Evolutionary conservation across 2,113 vertebrate genomes (phyloP).

Genomic region (Ranitomeya variabilis): DNA sequence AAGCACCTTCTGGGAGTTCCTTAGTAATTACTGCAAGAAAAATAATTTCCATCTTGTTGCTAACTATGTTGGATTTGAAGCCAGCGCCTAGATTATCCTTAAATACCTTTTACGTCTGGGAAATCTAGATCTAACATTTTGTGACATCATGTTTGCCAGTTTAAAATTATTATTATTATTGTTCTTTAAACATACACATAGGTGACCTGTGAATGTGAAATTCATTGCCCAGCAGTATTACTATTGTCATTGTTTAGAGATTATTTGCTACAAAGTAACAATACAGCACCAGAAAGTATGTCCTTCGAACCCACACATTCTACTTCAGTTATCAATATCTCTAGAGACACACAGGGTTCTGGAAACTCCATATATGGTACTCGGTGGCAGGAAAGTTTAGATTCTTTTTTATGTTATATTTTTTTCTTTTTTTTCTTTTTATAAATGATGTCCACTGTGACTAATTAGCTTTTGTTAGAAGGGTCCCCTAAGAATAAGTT

Average conservation of each 20-base stretch:
- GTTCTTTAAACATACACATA: slow-evolving; percentile 53
- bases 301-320: neutral
- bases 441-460: neutral
- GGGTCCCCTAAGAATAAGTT: neutral
- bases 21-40: slow-evolving; percentile 68
- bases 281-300: neutral
- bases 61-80: slow-evolving; percentile 65
- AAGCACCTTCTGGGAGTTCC: slow-evolving; percentile 66
- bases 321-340: neutral
- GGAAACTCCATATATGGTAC: neutral
- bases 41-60: slow-evolving; percentile 67
- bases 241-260: slow-evolving; percentile 4
- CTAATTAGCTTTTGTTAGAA: neutral
- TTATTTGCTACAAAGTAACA: slow-evolving; percentile 16
- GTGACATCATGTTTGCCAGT: slow-evolving; percentile 57
- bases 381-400: neutral
- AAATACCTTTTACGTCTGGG: slow-evolving; percentile 66
- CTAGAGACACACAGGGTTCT: neutral
- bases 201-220: slow-evolving; percentile 49
- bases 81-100: slow-evolving; percentile 63
- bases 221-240: neutral
- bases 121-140: slow-evolving; percentile 65
- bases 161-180: slow-evolving; percentile 54
- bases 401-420: neutral
- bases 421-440: neutral